Evolutionary conservation across 2,888 invertebrate genomes (phyloP).

Genomic region (Perithous albicinctus): DNA sequence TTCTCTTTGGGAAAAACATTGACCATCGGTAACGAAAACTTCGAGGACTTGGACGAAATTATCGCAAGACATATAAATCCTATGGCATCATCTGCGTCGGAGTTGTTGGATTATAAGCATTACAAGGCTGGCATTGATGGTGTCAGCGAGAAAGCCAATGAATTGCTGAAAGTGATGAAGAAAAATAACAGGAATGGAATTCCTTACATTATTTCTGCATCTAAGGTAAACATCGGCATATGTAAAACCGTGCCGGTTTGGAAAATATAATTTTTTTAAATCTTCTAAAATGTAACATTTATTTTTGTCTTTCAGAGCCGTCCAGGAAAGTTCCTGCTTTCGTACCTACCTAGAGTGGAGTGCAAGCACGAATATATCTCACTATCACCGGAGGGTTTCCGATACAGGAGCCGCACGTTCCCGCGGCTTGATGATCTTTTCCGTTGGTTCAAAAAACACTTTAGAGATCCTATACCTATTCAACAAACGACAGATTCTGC

Average conservation of each 20-base stretch:
- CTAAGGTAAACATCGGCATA: constrained; percentile 86
- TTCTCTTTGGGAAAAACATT: constrained; percentile 96
- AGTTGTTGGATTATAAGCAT: constrained; percentile 96
- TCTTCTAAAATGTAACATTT: neutral
- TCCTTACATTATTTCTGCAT: constrained; percentile 94
- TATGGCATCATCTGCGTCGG: constrained; percentile 97
- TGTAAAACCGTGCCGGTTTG: too few relatives aligned
- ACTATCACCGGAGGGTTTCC: constrained; percentile 96
- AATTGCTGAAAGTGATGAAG: constrained; percentile 94
- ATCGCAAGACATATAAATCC: constrained; percentile 98
- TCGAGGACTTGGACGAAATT: constrained; percentile 99
- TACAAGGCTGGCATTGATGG: constrained; percentile 92
- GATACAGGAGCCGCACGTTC: constrained; percentile 95
- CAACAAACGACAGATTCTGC: constrained; percentile 90
- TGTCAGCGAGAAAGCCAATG: constrained; percentile 94
- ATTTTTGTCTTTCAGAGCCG: constrained; percentile 86
- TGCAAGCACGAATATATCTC: constrained; percentile 97
- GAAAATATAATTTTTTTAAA: too few relatives aligned
- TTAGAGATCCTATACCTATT: constrained; percentile 94
- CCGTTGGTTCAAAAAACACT: constrained; percentile 99
- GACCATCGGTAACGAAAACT: constrained; percentile 96
- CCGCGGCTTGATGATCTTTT: constrained; percentile 92
- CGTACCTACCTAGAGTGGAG: constrained; percentile 94
- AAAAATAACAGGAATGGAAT: constrained; percentile 94
- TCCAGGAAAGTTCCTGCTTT: constrained; percentile 96